Evolutionary conservation across 2,113 vertebrate species (phyloP).

Genomic region (Geococcyx californianus): DNA sequence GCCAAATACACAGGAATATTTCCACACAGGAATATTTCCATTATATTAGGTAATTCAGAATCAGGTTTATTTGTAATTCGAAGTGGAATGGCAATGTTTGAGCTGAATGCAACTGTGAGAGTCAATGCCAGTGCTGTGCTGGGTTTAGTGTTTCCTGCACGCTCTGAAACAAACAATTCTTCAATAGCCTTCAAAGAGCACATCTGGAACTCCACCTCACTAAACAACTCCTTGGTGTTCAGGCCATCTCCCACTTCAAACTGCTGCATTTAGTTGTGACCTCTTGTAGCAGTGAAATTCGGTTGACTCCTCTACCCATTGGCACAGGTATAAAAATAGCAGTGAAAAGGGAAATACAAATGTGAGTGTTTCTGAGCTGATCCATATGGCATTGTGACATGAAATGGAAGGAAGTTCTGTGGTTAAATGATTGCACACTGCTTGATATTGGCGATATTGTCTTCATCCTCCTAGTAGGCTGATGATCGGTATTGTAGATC

Average conservation of each 20-base stretch:
- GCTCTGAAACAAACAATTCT: slow-evolving; percentile 54
- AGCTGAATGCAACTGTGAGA: slow-evolving; percentile 21
- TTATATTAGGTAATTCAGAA: slow-evolving; percentile 14
- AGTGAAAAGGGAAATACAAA: slow-evolving; percentile 10
- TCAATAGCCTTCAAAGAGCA: slow-evolving; percentile 67
- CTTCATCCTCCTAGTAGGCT: background rate
- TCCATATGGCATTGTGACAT: background rate
- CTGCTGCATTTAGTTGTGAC: slow-evolving; percentile 63
- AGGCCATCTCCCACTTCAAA: slow-evolving; percentile 62
- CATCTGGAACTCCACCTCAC: slow-evolving; percentile 46
- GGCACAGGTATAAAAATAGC: slow-evolving; percentile 51
- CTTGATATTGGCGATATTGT: background rate
- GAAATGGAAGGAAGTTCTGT: slow-evolving; percentile 29
- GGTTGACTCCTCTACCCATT: slow-evolving; percentile 63
- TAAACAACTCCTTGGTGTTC: slow-evolving; percentile 62
- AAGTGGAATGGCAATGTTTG: background rate
- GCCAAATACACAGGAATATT: slow-evolving; percentile 38
- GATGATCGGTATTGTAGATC: background rate
- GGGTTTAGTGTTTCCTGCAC: slow-evolving; percentile 13
- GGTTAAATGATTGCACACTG: slow-evolving; percentile 13
- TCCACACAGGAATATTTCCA: slow-evolving; percentile 32
- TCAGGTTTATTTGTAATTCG: slow-evolving; percentile 60
- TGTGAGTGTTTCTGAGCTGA: slow-evolving; percentile 24
- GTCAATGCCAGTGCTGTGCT: background rate
- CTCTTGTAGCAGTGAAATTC: slow-evolving; percentile 55